Evolutionary conservation across 2,113 vertebrate species (phyloP).

Genomic region (Scatophagus argus): DNA sequence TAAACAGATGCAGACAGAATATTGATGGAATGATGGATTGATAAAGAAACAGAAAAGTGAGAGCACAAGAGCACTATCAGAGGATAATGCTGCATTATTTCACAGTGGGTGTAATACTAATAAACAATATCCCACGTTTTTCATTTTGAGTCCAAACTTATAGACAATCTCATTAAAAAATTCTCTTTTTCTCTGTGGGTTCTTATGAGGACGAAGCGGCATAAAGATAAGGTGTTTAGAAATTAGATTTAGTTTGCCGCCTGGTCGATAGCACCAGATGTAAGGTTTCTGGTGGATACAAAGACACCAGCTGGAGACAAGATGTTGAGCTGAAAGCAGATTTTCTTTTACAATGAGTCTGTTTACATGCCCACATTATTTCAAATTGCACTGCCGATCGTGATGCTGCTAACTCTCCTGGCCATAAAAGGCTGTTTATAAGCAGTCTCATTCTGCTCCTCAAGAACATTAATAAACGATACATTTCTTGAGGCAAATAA

Average conservation of each 20-base stretch:
- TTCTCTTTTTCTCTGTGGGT: not conserved
- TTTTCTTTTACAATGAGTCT: conserved; percentile 12
- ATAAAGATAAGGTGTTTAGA: not conserved
- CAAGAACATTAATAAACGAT: conserved; percentile 18
- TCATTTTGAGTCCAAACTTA: not conserved
- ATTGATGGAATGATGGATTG: not conserved
- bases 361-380: conserved; percentile 29
- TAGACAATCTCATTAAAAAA: not conserved
- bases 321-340: not conserved
- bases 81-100: not conserved
- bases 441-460: conserved; percentile 22
- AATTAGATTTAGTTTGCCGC: not conserved
- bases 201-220: not conserved
- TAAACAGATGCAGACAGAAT: conserved; percentile 23
- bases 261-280: not conserved
- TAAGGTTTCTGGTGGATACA: conserved; percentile 1
- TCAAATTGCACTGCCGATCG: not conserved
- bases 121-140: not conserved
- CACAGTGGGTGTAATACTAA: not conserved
- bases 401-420: conserved; percentile 1
- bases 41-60: not conserved
- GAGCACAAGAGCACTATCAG: not conserved
- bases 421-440: conserved; percentile 5
- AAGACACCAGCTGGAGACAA: not conserved
- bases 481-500: conserved; percentile 5